Evolutionary conservation across 2,888 invertebrate genomes (phyloP).

Genomic region (Microctonus hyperodae): DNA sequence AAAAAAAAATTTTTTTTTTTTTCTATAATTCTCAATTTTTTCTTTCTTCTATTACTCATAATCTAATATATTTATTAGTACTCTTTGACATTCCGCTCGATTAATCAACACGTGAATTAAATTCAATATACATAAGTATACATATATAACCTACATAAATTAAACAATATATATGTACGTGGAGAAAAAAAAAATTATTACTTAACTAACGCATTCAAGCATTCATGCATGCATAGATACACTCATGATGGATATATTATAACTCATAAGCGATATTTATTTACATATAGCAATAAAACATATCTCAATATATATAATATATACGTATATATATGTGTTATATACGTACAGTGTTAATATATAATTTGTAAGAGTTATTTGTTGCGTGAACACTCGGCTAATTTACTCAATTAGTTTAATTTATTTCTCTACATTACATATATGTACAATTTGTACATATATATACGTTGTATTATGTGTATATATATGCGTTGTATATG

Average conservation of each 20-base stretch:
- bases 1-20: too few relatives aligned
- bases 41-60: too few relatives aligned
- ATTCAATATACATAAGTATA: too few relatives aligned
- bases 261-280: not conserved
- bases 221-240: not conserved
- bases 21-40: too few relatives aligned
- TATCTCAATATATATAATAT: not conserved
- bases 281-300: not conserved
- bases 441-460: constrained; percentile 26
- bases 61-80: constrained; percentile 32
- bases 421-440: constrained; percentile 53
- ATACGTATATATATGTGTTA: not conserved
- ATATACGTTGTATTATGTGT: too few relatives aligned
- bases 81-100: constrained; percentile 44
- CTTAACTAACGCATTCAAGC: constrained; percentile 4
- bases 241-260: not conserved
- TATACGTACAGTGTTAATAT: too few relatives aligned
- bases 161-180: not conserved
- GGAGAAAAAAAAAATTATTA: not conserved
- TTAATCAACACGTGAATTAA: constrained; percentile 37
- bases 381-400: constrained; percentile 55
- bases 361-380: constrained; percentile 35
- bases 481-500: too few relatives aligned
- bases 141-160: not conserved
- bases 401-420: constrained; percentile 60